Evolutionary conservation across 1,140 invertebrate species (phyloP).

Genomic region (Latrodectus geometricus): DNA sequence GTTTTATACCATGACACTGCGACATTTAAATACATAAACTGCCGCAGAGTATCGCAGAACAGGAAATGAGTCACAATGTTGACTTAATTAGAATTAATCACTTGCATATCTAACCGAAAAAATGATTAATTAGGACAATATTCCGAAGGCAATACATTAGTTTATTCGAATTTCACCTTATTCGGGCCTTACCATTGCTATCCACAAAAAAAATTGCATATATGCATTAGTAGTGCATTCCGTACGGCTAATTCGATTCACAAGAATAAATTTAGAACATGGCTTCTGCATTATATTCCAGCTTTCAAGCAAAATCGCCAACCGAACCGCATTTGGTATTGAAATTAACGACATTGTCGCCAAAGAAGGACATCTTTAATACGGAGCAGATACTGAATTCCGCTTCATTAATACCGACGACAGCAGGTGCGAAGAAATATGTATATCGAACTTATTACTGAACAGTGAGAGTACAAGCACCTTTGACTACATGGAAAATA

Average conservation of each 20-base stretch:
- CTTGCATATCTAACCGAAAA: too few species aligned
- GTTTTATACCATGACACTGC: too few species aligned
- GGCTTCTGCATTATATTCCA: not conserved
- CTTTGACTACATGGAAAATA: not conserved
- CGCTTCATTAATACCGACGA: not conserved
- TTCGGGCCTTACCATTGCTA: too few species aligned
- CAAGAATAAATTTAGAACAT: not conserved
- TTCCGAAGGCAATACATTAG: too few species aligned
- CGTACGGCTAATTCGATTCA: not conserved
- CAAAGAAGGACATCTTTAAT: not conserved
- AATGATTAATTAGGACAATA: too few species aligned
- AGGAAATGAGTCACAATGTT: too few species aligned
- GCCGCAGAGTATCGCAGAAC: too few species aligned
- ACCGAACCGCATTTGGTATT: not conserved
- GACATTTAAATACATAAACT: too few species aligned
- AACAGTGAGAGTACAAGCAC: not conserved
- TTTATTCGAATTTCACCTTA: too few species aligned
- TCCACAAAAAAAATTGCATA: not conserved
- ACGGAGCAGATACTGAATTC: not conserved
- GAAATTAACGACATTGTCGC: not conserved
- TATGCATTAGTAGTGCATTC: not conserved
- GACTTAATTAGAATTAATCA: too few species aligned
- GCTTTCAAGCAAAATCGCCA: not conserved
- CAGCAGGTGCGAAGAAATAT: not conserved
- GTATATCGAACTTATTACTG: not conserved